Conservation (phyloP, 2,888 invertebrate species). For the Noctua janthe region DNA sequence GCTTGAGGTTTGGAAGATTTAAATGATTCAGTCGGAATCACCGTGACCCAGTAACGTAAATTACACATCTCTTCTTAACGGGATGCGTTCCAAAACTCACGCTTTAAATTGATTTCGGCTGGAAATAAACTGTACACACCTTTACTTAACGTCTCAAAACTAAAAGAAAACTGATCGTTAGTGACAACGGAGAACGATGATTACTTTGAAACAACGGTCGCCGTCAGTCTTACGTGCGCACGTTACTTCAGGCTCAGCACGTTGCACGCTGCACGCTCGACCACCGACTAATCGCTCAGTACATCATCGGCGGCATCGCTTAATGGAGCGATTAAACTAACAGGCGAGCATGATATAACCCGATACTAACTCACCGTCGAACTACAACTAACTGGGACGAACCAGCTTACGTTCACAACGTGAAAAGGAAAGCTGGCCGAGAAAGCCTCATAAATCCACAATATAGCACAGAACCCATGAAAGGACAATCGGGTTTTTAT, state of each 20-base stretch:
- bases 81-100: conserved; percentile 33
- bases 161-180: conserved; percentile 49
- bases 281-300: conserved; percentile 36
- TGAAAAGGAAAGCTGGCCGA: conserved; percentile 71
- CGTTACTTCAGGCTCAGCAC: conserved; percentile 36
- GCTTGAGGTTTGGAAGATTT: conserved; percentile 8
- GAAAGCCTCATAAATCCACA: conserved; percentile 66
- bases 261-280: conserved; percentile 24
- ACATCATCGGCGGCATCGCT: conserved; percentile 28
- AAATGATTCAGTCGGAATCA: conserved; percentile 15
- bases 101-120: conserved; percentile 22
- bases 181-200: conserved; percentile 42
- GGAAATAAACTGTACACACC: conserved; percentile 34
- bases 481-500: conserved; percentile 74
- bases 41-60: conserved; percentile 43
- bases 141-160: conserved; percentile 33
- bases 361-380: conserved; percentile 26
- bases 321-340: conserved; percentile 49
- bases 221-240: conserved; percentile 48
- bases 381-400: conserved; percentile 34
- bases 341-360: conserved; percentile 28
- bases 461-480: conserved; percentile 63
- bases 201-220: conserved; percentile 64
- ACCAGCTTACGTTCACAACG: conserved; percentile 14
- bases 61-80: conserved; percentile 42